Conservation (phyloP, 2,888 invertebrate species). For the Copidosoma aretas region DNA sequence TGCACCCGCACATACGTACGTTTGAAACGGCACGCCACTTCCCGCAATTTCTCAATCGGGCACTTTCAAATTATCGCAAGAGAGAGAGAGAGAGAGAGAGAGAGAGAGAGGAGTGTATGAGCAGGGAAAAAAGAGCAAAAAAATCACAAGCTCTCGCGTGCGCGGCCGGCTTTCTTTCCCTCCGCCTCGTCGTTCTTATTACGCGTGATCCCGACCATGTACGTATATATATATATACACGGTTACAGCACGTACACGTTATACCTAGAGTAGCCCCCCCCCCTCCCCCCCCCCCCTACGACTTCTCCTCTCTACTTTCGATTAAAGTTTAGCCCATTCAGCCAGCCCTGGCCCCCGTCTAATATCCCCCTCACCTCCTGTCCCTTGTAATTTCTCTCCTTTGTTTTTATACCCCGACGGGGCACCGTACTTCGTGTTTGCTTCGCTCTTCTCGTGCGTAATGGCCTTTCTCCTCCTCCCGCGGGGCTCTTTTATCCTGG, state of each 20-base stretch:
- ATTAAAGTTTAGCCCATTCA: slow-evolving; percentile 24
- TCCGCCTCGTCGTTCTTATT: neutral
- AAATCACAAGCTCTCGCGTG: neutral
- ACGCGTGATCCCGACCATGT: too few species aligned
- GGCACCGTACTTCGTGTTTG: slow-evolving; percentile 5
- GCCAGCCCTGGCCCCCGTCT: too few species aligned
- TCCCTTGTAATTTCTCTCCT: slow-evolving; percentile 20
- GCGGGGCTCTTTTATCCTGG: neutral
- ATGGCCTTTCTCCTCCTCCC: neutral
- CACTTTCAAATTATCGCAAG: neutral
- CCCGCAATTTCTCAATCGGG: neutral
- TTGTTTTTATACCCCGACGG: neutral
- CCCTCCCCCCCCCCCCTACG: neutral
- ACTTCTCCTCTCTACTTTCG: neutral
- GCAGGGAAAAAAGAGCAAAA: too few species aligned
- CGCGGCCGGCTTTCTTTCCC: neutral
- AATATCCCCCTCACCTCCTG: slow-evolving; percentile 8
- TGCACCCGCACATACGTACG: too few species aligned
- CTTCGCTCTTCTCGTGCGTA: slow-evolving; percentile 4
- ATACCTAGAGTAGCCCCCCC: neutral
- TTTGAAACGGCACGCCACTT: neutral
- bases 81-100: neutral
- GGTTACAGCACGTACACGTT: too few species aligned
- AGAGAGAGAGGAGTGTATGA: neutral
- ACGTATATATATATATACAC: too few species aligned